Percentiles rank a stretch among this genome's conserved stretches.
Conservation (phyloP, 1,140 invertebrate genomes). For the Drosophila serrata region DNA sequence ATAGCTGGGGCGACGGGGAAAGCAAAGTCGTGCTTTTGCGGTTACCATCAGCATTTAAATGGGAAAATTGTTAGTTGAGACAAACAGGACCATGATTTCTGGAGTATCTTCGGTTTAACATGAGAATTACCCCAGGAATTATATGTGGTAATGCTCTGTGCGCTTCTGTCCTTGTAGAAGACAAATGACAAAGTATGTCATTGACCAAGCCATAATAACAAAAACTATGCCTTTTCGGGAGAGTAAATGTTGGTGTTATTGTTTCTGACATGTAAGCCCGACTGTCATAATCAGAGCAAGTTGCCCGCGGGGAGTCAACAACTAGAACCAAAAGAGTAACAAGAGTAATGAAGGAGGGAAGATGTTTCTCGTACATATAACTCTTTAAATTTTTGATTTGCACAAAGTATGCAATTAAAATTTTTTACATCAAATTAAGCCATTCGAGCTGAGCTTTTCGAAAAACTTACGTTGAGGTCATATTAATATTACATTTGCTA, state of each 20-base stretch:
- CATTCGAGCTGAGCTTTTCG: too few relatives aligned
- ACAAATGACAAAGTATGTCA: conserved; percentile 62
- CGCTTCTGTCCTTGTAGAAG: conserved; percentile 44
- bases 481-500: too few relatives aligned
- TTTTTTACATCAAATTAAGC: too few relatives aligned
- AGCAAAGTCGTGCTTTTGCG: not conserved
- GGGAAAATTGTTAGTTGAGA: conserved; percentile 45
- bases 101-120: conserved; percentile 9
- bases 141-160: conserved; percentile 2
- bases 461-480: too few relatives aligned
- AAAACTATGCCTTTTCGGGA: conserved; percentile 18
- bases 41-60: conserved; percentile 51
- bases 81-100: conserved; percentile 50
- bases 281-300: conserved; percentile 72
- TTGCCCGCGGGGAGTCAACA: conserved; percentile 44
- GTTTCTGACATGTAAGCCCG: conserved; percentile 57
- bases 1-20: not conserved
- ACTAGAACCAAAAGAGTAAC: not conserved
- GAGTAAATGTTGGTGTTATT: conserved; percentile 21
- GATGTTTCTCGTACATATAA: not conserved
- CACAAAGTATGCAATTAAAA: too few relatives aligned
- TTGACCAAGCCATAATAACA: conserved; percentile 52
- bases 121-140: conserved; percentile 38
- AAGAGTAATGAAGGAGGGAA: not conserved
- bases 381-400: not conserved